Evolutionary conservation across 2,113 vertebrate species (phyloP), one percentile per base, ranked within the genome.

Genomic region (Cebus imitator): DNA sequence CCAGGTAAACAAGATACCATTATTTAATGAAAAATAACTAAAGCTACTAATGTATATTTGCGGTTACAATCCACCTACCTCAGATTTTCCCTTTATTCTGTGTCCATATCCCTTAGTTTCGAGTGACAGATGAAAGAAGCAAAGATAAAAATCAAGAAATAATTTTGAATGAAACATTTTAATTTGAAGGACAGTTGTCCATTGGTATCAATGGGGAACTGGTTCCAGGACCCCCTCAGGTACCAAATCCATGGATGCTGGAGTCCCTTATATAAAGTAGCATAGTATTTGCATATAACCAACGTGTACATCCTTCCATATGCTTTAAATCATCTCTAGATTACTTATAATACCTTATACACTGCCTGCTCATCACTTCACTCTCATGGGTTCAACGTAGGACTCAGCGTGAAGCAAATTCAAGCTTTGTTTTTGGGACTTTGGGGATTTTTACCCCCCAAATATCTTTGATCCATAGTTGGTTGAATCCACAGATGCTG

Each of bases 1-100:
- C 50, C 32, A 52, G 13, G 45, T 21, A 91, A 89, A 66, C 21
- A 58, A 25, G 25, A 32, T 27, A 70, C 9, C 25, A 48, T n/a
- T 94, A 48, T 48, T 97, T 93, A 89, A 66, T 87, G 78, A 92
- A 97, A 90, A 96, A 93, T 48, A 82, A 52, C 45, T 73, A n/a
- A 75, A 80, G 7, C 57, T 57, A 23, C 32, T 82, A 87, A 86
- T 83, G 43, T 17, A 11, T 81, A 50, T 95, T 70, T 97, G 16
- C 11, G 40, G 27, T 88, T 78, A 50, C 0, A 57, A 20, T 35
- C 55, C 16, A 43, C 11, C n/a, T 93, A 5, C 37, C 20, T 95
- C 66, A 88, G 61, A 2, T 43, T 4, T 75, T 85, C 32, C 35
- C 23, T 64, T 85, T 89, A 57, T 64, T 78, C 43, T 94, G 4